Evolutionary conservation across 2,888 invertebrate genomes (phyloP), one percentile per base, ranked within the genome.

Genomic region (Morpho helenor): DNA sequence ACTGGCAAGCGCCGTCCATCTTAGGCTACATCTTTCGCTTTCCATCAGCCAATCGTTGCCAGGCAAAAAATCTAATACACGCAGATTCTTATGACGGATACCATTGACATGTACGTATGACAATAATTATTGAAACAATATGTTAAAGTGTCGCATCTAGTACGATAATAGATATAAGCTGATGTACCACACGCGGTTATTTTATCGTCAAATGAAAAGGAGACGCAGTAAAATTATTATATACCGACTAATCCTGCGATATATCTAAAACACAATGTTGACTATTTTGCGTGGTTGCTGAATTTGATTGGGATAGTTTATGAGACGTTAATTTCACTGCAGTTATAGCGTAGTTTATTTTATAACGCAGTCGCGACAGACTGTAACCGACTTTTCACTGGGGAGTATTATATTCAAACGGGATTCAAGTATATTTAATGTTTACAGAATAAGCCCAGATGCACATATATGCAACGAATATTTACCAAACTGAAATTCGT

Each of bases 171-270:
- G 2, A 31, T 31, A 31, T 31, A 31, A 31, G 31, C 5, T 5
- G 31, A 5, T 65, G 66, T 68, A 69, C 68, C 75, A 75, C 76
- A 80, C 74, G 79, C 70, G 78, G 78, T 76, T 76, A 72, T 76
- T 82, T 82, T 84, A 84, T 80, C 72, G 74, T 70, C 70, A 70
- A 76, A 77, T 76, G 76, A 77, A 77, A 78, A 73, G 68, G 69
- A 71, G 73, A 73, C 66, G 69, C 67, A 66, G 67, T 68, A 61
- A 60, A 62, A 60, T 67, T 64, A 60, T 65, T 72, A 70, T 73
- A 66, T 64, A 69, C 66, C 60, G 57, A 65, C 60, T 66, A 65
- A 65, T 67, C 62, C 61, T 51, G 50, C 60, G 51, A 57, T 65
- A 59, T 64, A 49, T 61, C 46, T 49, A 52, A 49, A 45, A 51